Percentiles rank a stretch among this genome's conserved stretches.
These are phyloP conservation scores for Diabrotica balteata DNA, from an alignment of 2,888 invertebrate genomes.

Conservation along the genomic window DNA sequence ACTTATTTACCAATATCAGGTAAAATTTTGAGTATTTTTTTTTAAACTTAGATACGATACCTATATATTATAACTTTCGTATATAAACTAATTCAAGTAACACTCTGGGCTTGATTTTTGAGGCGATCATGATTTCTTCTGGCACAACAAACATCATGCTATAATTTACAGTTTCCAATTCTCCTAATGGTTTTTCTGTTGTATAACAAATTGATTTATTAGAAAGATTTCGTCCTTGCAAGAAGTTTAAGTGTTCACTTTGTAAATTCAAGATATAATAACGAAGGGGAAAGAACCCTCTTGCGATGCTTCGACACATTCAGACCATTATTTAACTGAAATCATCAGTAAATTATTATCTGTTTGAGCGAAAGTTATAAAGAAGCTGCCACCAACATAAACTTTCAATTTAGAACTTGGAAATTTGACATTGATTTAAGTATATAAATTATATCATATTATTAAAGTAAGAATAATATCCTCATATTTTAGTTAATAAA, in stretches of 20 bases:
- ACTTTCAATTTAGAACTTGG: neutral
- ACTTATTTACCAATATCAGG: no score
- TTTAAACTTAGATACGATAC: no score
- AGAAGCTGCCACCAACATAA: conserved; percentile 6
- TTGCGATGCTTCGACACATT: conserved; percentile 15
- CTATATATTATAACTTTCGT: no score
- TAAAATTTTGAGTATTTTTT: no score
- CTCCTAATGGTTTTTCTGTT: conserved; percentile 18
- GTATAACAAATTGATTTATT: conserved; percentile 25
- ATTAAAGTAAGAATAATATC: no score
- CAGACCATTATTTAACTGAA: conserved; percentile 27
- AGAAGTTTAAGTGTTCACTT: conserved; percentile 25
- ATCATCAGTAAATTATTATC: conserved; percentile 26
- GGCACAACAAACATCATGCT: neutral
- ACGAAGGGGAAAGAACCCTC: conserved; percentile 17
- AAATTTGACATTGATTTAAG: no score
- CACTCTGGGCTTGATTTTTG: no score
- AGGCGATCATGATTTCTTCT: no score
- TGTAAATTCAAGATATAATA: conserved; percentile 21
- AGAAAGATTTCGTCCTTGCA: conserved; percentile 16
- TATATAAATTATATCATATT: no score
- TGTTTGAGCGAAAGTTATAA: conserved; percentile 11
- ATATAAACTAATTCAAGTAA: no score
- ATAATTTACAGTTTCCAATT: conserved; percentile 16
- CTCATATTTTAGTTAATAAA: no score